Evolutionary conservation across 2,888 invertebrate genomes (phyloP), one percentile per base, ranked within the genome.

Genomic region (Odontomyia ornata): DNA sequence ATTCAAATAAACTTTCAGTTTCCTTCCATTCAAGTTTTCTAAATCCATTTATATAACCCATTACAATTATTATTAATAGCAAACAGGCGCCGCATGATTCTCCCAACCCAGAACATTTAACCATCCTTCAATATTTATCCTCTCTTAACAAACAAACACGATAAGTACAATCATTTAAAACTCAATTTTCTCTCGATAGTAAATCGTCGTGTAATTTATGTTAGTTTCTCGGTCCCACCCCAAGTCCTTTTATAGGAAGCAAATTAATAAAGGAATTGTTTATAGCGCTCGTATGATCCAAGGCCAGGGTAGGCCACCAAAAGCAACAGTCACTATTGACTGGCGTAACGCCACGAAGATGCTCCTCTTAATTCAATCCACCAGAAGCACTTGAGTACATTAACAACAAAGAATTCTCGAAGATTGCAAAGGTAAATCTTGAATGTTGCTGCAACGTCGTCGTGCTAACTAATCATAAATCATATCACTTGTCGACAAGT

Each of bases 391-490:
- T 25, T n/a, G 28, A 15, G 30, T 65, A 9, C 18, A 36, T 18
- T 65, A 28, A 5, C 52, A n/a, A 18, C 52, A 52, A 36, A 36
- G 62, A 62, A 65, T 65, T n/a, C 65, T 65, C 36, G 21, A 18
- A 15, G 18, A 36, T 36, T 43, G 52, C 52, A 52, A 47, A 72
- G 71, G 71, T 72, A 72, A 52, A 56, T 56, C 71, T 69, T 15
- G 52, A 60, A 57, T 18, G 57, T 27, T 57, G 72, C 13, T n/a
- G 43, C 25, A 28, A 15, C 18, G 78, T 79, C 81, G 82, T 84
- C 85, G 84, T 85, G 85, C 82, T 82, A 83, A 83, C 82, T 83
- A 83, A 82, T 82, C 84, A 85, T 85, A 85, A 85, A 85, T 85
- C 84, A 85, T 83, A 83, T 83, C 83, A 84, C 83, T 84, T 84